phyloP scores from a whole-genome alignment of 1,140 invertebrate genomes.

The Branchinecta lynchi region DNA sequence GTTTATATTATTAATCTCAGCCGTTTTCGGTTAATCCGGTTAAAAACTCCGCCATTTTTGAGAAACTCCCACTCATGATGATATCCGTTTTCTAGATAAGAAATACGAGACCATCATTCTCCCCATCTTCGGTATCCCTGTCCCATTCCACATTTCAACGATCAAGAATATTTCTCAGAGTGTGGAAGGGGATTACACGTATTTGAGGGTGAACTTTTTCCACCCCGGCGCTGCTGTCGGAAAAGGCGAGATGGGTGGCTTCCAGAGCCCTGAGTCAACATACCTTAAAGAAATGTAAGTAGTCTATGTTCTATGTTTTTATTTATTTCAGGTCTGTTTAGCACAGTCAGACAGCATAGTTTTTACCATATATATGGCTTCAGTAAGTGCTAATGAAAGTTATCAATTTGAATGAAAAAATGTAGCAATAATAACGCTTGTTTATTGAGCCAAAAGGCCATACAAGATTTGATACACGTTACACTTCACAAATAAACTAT shows the following conservation, averaged over 20 bases:
- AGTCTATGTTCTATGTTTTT: neutral
- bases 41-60: too few species aligned
- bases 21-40: too few species aligned
- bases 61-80: constrained; percentile 15
- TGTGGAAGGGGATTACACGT: constrained; percentile 97
- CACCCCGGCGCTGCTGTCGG: constrained; percentile 93
- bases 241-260: constrained; percentile 70
- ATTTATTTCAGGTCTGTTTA: too few species aligned
- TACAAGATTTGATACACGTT: too few species aligned
- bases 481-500: too few species aligned
- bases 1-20: too few species aligned
- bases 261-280: constrained; percentile 84
- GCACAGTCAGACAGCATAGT: too few species aligned
- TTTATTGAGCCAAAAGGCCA: too few species aligned
- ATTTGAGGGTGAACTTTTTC: constrained; percentile 96
- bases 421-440: too few species aligned
- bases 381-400: too few species aligned
- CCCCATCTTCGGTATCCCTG: constrained; percentile 85
- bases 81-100: constrained; percentile 50
- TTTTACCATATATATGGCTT: too few species aligned
- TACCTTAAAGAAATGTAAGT: constrained; percentile 96
- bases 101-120: constrained; percentile 96
- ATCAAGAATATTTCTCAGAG: constrained; percentile 98
- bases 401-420: too few species aligned
- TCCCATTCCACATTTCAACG: constrained; percentile 96